Conservation (phyloP, 2,888 invertebrate species). For the Drosophila picticornis region DNA sequence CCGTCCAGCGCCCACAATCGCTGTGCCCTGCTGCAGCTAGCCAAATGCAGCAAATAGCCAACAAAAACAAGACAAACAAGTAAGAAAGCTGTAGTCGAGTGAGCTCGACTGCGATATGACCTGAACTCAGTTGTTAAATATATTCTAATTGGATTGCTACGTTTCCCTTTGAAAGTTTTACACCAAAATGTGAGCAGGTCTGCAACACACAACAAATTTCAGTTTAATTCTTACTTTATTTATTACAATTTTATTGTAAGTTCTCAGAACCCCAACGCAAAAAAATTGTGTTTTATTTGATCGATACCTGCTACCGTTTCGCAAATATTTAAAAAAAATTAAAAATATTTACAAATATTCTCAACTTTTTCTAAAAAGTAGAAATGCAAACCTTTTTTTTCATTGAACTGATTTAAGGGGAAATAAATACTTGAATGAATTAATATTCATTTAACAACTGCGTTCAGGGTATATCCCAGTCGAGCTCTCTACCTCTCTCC, state of each 20-base stretch:
- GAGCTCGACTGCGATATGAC: too few species aligned
- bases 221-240: neutral
- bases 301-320: neutral
- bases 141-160: too few species aligned
- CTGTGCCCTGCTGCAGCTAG: constrained; percentile 47
- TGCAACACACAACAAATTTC: neutral
- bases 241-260: too few species aligned
- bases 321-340: neutral
- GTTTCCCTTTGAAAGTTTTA: too few species aligned
- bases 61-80: neutral
- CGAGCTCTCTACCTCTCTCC: neutral
- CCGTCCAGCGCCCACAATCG: constrained; percentile 75
- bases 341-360: too few species aligned
- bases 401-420: neutral
- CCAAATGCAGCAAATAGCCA: neutral
- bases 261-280: too few species aligned
- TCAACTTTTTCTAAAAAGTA: neutral
- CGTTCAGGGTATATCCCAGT: neutral
- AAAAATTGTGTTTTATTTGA: neutral
- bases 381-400: neutral
- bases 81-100: too few species aligned
- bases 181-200: too few species aligned
- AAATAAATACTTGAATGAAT: neutral
- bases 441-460: neutral
- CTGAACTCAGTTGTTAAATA: too few species aligned